Conservation (phyloP, 2,113 vertebrate species). For the Felis chaus region DNA sequence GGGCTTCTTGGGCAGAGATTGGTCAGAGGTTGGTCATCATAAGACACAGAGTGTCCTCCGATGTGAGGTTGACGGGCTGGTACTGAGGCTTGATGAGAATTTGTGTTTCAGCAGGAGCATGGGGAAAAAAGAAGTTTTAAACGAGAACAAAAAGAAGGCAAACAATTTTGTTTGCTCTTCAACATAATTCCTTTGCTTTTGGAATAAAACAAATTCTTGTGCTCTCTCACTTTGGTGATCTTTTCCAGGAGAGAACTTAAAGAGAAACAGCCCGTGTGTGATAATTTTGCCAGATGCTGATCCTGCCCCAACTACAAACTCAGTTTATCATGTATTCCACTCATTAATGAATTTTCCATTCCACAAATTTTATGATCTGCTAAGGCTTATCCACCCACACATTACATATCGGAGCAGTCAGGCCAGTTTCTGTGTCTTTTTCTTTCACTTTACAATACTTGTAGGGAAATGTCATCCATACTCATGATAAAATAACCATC, state of each 20-base stretch:
- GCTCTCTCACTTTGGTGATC: not conserved
- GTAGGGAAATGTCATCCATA: accelerated
- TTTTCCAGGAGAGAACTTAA: not conserved
- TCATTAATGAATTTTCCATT: not conserved
- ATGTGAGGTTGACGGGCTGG: not conserved
- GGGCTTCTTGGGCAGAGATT: not conserved
- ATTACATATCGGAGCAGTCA: accelerated
- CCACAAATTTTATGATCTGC: not conserved
- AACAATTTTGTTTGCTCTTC: not conserved
- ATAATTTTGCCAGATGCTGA: not conserved
- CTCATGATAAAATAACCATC: accelerated
- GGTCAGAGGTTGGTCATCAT: not conserved
- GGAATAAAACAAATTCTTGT: not conserved
- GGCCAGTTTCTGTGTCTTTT: not conserved
- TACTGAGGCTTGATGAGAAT: not conserved
- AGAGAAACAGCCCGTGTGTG: not conserved
- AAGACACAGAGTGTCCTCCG: not conserved
- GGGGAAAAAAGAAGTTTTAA: not conserved
- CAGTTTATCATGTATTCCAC: not conserved
- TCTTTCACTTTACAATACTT: accelerated
- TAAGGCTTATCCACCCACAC: not conserved
- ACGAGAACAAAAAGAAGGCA: not conserved
- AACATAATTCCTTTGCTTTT: not conserved
- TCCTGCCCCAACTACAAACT: not conserved
- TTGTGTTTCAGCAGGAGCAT: not conserved